A percentile compares a stretch with the other conserved stretches of the same genome.
These are phyloP conservation scores for Sialis lutaria DNA, from an alignment of 2,888 invertebrate species.

Conservation along the genomic window DNA sequence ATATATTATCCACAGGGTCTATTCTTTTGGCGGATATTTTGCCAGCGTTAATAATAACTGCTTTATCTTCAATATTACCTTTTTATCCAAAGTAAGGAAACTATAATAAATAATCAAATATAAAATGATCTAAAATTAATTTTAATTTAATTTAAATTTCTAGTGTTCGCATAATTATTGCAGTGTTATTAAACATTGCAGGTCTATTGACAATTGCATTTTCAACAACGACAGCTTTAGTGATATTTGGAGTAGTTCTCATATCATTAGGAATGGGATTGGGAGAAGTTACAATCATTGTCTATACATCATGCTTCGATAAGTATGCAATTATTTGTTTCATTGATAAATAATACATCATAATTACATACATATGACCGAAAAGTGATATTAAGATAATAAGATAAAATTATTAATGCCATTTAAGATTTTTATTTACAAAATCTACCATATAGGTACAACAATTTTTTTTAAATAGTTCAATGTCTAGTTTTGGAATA, in stretches of 20 bases:
- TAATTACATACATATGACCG: no score
- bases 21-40: conserved; percentile 55
- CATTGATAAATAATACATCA: no score
- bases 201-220: conserved; percentile 43
- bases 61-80: conserved; percentile 42
- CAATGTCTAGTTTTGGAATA: no score
- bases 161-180: neutral
- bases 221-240: conserved; percentile 32
- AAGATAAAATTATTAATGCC: no score
- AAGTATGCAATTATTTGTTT: conserved; percentile 7
- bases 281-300: conserved; percentile 52
- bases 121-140: neutral
- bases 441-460: no score
- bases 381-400: no score
- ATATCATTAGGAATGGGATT: conserved; percentile 55
- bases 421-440: no score
- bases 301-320: conserved; percentile 38
- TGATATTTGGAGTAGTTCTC: conserved; percentile 41
- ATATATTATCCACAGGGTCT: conserved; percentile 44
- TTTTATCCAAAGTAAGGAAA: conserved; percentile 18
- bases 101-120: neutral
- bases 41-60: conserved; percentile 45
- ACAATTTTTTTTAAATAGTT: no score
- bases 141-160: neutral
- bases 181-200: neutral